Conservation (phyloP, 2,797 vertebrate genomes). For the Apogon hyalosoma region DNA sequence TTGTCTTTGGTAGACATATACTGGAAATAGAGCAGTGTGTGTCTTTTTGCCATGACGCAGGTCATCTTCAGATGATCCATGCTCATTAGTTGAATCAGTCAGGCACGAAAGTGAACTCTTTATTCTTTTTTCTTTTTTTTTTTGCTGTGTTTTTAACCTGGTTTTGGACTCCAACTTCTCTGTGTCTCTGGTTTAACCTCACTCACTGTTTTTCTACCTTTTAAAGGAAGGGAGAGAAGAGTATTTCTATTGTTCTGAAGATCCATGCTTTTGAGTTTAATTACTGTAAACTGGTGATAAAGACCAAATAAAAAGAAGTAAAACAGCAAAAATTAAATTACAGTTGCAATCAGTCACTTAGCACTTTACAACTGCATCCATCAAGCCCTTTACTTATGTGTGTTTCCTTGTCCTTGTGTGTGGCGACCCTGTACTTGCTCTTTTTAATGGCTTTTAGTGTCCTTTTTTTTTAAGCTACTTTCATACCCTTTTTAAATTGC, state of each 20-base stretch:
- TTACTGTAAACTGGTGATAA: background rate
- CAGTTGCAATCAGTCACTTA: background rate
- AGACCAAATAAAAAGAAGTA: background rate
- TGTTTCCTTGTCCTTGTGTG: too few species aligned
- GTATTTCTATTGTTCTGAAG: background rate
- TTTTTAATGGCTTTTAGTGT: too few species aligned
- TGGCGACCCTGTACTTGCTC: too few species aligned
- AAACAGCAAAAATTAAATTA: background rate
- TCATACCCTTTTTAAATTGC: too few species aligned
- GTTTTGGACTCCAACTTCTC: slow-evolving; percentile 1
- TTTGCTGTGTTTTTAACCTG: slow-evolving; percentile 5
- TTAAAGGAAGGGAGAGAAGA: background rate
- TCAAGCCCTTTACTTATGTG: too few species aligned
- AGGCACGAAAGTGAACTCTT: slow-evolving; percentile 46
- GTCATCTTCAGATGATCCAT: slow-evolving; percentile 28
- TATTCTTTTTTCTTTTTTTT: slow-evolving; percentile 4
- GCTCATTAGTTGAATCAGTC: slow-evolving; percentile 38
- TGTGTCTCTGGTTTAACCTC: background rate
- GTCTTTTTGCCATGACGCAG: slow-evolving; percentile 11
- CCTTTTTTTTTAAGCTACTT: too few species aligned
- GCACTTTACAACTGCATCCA: too few species aligned
- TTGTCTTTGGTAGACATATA: background rate
- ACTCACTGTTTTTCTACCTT: background rate
- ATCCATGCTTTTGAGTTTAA: background rate
- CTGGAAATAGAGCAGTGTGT: background rate